Base-by-base conservation (phyloP, 1,140 invertebrate genomes). In the Maconellicoccus hirsutus region DNA sequence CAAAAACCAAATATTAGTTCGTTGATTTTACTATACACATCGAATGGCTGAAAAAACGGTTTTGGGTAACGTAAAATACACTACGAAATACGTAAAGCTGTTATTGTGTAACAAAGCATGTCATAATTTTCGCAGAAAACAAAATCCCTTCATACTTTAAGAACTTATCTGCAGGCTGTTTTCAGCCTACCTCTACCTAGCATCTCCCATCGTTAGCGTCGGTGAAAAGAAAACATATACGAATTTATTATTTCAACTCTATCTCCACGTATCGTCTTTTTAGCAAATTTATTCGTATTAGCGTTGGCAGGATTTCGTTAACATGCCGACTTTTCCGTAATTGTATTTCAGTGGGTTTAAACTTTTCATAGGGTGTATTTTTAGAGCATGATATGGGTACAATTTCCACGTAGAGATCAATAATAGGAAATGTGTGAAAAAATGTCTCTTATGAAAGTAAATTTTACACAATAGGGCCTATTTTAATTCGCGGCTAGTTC, bases 71-170 rank as follows among this genome's bases (percentile, higher is more conserved):
- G 12, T 52, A 8, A 14, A 52, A 52, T 52, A 52, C 12, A 33
- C 42, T 19, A 19, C n/a, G 42, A 14, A 52, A 52, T 52, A 52
- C n/a, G n/a, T 16, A 19, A 52, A 19, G 16, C 42, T 52, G 42
- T 52, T 52, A 52, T 52, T 52, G 42, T 52, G 42, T 52, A 52
- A 52, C 42, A 52, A 52, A 52, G 42, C 42, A 19, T 52, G 42
- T 52, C 42, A 52, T 52, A 52, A 52, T 52, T 52, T 52, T 14
- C 42, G 42, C 42, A 52, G 42, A 52, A 52, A 52, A 52, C 42
- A 52, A 52, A 52, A 52, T 52, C 42, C 42, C 42, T 52, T 52
- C 42, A 52, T 52, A 52, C n/a, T 52, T 52, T 19, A 52, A 52
- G 42, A 14, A 52, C n/a, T 52, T 52, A 52, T 52, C 42, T 52